Conservation (phyloP, 2,797 vertebrate species). For the Gastrophryne carolinensis region DNA sequence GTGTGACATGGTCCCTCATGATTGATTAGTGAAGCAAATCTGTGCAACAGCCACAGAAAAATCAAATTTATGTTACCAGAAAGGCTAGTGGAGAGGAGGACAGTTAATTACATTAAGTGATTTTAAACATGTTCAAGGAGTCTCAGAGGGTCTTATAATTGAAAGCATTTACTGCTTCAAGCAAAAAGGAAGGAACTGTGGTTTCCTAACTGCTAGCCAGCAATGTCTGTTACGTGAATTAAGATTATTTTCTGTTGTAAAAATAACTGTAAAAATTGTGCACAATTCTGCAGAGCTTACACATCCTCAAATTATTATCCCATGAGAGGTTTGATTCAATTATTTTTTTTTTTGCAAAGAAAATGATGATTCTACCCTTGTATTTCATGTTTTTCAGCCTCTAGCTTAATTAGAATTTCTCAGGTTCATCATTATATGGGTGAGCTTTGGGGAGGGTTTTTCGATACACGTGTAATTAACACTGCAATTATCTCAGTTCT, state of each 20-base stretch:
- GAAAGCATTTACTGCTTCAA: constrained; percentile 32
- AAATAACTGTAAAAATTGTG: constrained; percentile 29
- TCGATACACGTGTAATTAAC: not conserved
- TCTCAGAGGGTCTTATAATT: constrained; percentile 38
- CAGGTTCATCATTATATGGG: not conserved
- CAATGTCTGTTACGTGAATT: constrained; percentile 9
- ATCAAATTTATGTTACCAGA: constrained; percentile 30
- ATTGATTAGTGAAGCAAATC: constrained; percentile 43
- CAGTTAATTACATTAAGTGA: constrained; percentile 46
- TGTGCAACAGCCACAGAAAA: constrained; percentile 37
- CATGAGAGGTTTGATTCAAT: constrained; percentile 14
- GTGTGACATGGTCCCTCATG: constrained; percentile 36
- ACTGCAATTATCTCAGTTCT: not conserved
- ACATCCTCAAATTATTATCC: constrained; percentile 24
- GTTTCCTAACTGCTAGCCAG: constrained; percentile 5
- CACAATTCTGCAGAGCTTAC: constrained; percentile 20
- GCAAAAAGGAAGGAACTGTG: constrained; percentile 5
- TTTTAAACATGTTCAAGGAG: constrained; percentile 40
- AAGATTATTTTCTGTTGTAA: constrained; percentile 13
- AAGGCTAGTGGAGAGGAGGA: constrained; percentile 12
- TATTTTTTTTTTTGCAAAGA: constrained; percentile 24
- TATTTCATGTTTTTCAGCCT: too few species aligned
- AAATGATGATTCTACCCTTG: not conserved
- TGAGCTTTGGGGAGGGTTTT: not conserved
- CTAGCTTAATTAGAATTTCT: not conserved